Evolutionary conservation across 2,797 vertebrate genomes (phyloP).

Genomic region (Lateolabrax maculatus): DNA sequence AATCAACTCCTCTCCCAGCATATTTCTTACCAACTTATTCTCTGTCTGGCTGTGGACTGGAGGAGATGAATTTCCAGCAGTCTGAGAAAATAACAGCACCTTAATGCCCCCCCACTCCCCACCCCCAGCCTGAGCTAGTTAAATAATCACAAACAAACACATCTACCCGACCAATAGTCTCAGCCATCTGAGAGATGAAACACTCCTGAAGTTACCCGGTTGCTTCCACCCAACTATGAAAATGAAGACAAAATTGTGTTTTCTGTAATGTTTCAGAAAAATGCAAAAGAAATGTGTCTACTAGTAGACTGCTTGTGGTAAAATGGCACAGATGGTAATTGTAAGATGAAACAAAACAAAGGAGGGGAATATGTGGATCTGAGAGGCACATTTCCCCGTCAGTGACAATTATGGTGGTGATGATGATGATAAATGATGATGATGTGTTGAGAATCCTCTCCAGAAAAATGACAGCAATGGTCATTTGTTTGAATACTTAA

Average conservation of each 20-base stretch:
- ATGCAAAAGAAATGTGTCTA: neutral
- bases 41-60: slow-evolving; percentile 42
- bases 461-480: too few species aligned
- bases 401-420: neutral
- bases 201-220: slow-evolving; percentile 2
- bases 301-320: neutral
- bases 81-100: slow-evolving; percentile 49
- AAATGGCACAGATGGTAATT: neutral
- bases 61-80: slow-evolving; percentile 46
- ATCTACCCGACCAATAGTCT: slow-evolving; percentile 11
- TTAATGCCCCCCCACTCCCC: neutral
- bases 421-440: neutral
- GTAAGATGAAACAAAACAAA: slow-evolving; percentile 22
- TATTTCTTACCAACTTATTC: slow-evolving; percentile 46
- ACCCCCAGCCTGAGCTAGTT: slow-evolving; percentile 13
- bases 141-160: slow-evolving; percentile 60
- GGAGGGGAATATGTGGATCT: neutral
- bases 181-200: slow-evolving; percentile 18
- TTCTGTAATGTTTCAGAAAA: slow-evolving; percentile 5
- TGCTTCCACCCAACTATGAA: slow-evolving; percentile 26
- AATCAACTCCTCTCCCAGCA: slow-evolving; percentile 53
- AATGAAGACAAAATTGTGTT: slow-evolving; percentile 10
- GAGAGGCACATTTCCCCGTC: neutral
- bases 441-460: neutral
- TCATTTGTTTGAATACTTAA: neutral